These are phyloP conservation scores for Chymomyza costata DNA, from an alignment of 1,140 invertebrate genomes.

Conservation along the genomic window DNA sequence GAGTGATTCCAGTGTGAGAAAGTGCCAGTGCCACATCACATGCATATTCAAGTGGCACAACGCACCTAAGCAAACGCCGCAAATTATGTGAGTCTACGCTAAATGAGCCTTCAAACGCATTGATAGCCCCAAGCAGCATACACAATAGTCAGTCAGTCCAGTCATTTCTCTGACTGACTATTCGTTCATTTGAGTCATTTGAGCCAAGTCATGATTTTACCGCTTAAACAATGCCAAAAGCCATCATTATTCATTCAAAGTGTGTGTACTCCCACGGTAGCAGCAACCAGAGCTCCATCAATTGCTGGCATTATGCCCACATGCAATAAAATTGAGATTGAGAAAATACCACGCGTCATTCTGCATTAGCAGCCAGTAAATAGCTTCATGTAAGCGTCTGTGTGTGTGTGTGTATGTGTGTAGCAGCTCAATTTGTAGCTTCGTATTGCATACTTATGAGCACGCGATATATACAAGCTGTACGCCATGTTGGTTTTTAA, in stretches of 20 bases:
- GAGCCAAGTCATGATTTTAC: slow-evolving; percentile 61
- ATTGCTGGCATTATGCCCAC: slow-evolving; percentile 27
- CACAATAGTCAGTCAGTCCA: too few relatives aligned
- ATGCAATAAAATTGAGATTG: slow-evolving; percentile 13
- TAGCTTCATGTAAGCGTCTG: slow-evolving; percentile 4
- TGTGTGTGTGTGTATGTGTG: neutral
- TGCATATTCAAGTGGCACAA: slow-evolving; percentile 43
- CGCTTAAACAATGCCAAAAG: slow-evolving; percentile 70
- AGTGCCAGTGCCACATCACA: slow-evolving; percentile 30
- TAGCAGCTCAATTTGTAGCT: slow-evolving; percentile 24
- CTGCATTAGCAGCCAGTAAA: slow-evolving; percentile 38
- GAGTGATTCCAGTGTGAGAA: slow-evolving; percentile 20
- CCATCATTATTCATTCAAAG: slow-evolving; percentile 61
- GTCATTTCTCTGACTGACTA: slow-evolving; percentile 20
- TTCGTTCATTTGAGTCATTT: slow-evolving; percentile 63
- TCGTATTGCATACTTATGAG: too few relatives aligned
- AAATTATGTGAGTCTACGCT: too few relatives aligned
- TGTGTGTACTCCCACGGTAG: slow-evolving; percentile 21
- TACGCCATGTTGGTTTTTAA: slow-evolving; percentile 46
- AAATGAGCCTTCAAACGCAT: too few relatives aligned
- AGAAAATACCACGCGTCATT: slow-evolving; percentile 31
- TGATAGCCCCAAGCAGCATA: too few relatives aligned
- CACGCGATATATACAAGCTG: too few relatives aligned
- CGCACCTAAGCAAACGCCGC: too few relatives aligned
- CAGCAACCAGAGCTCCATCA: slow-evolving; percentile 15